phyloP scores from a whole-genome alignment of 2,113 vertebrate genomes.

The Istiophorus platypterus region DNA sequence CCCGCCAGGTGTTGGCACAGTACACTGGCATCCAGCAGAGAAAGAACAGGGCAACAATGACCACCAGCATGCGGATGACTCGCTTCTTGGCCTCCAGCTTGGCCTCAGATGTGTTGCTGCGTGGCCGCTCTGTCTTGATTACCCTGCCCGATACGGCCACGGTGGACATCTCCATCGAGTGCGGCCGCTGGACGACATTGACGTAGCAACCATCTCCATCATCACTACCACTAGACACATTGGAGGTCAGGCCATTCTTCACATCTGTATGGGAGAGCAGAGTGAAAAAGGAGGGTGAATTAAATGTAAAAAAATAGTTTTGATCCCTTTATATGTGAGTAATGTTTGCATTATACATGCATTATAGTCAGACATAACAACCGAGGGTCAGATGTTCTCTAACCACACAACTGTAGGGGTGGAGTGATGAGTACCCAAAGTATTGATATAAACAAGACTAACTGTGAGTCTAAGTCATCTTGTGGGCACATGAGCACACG shows the following conservation, averaged over 20 bases:
- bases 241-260: constrained; percentile 71
- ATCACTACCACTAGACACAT: constrained; percentile 64
- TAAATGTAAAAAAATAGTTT: neutral
- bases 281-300: neutral
- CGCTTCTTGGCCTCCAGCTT: constrained; percentile 94
- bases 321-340: neutral
- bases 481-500: neutral
- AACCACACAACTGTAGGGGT: too few species aligned
- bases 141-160: constrained; percentile 69
- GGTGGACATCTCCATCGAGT: constrained; percentile 89
- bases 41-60: constrained; percentile 94
- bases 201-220: constrained; percentile 93
- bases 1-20: constrained; percentile 94
- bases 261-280: constrained; percentile 70
- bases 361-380: too few species aligned
- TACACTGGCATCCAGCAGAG: constrained; percentile 96
- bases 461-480: neutral
- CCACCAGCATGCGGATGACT: constrained; percentile 95
- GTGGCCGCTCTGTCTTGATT: constrained; percentile 78
- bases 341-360: neutral
- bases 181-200: constrained; percentile 82
- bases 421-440: too few species aligned
- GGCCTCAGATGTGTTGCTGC: constrained; percentile 88
- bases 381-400: too few species aligned
- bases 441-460: too few species aligned